phyloP scores from a whole-genome alignment of 2,797 vertebrate genomes.

The Salarias fasciatus region DNA sequence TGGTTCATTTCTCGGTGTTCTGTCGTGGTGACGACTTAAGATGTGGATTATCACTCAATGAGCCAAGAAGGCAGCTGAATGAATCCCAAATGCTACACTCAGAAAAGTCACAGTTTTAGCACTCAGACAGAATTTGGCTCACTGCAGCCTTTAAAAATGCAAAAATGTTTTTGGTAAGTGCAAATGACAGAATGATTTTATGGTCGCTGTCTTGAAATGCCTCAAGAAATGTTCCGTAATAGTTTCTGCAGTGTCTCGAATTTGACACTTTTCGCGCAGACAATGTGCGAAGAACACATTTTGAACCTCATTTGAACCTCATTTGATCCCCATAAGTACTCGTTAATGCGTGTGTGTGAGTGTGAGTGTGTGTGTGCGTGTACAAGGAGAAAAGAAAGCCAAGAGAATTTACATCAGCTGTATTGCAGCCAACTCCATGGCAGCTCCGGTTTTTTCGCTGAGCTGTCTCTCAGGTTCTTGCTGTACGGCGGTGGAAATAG shows the following conservation, averaged over 20 bases:
- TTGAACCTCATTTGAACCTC: constrained; percentile 39
- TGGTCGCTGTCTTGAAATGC: constrained; percentile 42
- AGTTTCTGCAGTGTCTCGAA: constrained; percentile 34
- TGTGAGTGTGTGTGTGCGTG: constrained; percentile 12
- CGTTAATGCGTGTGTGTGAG: too few species aligned
- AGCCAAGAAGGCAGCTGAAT: constrained; percentile 13
- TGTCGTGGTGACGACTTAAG: too few species aligned
- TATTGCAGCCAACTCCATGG: background rate
- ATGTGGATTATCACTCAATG: background rate
- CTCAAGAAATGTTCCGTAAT: constrained; percentile 38
- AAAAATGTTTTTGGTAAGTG: constrained; percentile 30
- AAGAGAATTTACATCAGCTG: background rate
- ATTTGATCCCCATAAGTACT: constrained; percentile 29
- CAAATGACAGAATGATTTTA: constrained; percentile 57
- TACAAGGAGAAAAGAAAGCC: background rate
- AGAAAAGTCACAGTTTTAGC: constrained; percentile 11
- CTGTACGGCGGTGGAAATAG: background rate
- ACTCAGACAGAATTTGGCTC: constrained; percentile 21
- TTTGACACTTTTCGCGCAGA: constrained; percentile 30
- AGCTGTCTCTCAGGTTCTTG: background rate
- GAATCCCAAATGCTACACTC: constrained; percentile 1
- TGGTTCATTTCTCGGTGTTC: background rate
- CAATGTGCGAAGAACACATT: constrained; percentile 29
- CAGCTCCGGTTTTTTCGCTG: constrained; percentile 2
- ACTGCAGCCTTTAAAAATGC: constrained; percentile 28